Conservation (phyloP, 1,140 invertebrate species). For the Penaeus japonicus region DNA sequence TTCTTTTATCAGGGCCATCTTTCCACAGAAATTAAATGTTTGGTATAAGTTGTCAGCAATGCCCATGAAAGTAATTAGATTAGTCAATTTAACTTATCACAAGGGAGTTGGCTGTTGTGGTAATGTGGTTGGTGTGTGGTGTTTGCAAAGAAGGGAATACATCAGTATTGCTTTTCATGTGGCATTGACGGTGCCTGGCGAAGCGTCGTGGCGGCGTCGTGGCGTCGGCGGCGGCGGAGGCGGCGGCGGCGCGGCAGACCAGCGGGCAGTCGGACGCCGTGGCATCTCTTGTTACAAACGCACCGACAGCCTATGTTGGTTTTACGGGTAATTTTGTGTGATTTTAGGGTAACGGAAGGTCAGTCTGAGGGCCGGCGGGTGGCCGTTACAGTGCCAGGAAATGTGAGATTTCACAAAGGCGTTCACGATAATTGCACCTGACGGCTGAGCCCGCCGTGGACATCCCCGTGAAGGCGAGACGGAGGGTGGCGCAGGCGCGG, state of each 20-base stretch:
- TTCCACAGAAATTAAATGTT: too few relatives aligned
- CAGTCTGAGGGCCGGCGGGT: conserved; percentile 4
- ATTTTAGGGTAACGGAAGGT: conserved; percentile 35
- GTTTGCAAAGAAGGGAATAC: not conserved
- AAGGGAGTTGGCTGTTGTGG: too few relatives aligned
- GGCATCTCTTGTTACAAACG: conserved; percentile 26
- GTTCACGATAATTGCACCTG: not conserved
- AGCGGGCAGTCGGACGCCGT: not conserved
- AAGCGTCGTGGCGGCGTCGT: too few relatives aligned
- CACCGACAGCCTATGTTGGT: conserved; percentile 33
- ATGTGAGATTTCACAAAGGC: not conserved
- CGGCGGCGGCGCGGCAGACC: not conserved
- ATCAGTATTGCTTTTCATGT: not conserved
- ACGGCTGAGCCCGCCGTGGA: not conserved
- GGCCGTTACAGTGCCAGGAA: conserved; percentile 37
- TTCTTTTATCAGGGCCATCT: too few relatives aligned
- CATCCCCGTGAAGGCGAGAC: not conserved
- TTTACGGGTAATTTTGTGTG: conserved; percentile 47
- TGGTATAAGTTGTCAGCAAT: too few relatives aligned
- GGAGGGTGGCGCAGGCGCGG: too few relatives aligned
- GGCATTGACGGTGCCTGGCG: not conserved
- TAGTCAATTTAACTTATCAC: too few relatives aligned
- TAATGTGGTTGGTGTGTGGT: too few relatives aligned
- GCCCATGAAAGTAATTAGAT: too few relatives aligned
- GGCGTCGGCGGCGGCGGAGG: not conserved